A percentile compares a stretch with the other conserved stretches of the same genome.
phyloP scores from a whole-genome alignment of 64 coral and sea anemone genomes.

The Pocillopora damicornis region DNA sequence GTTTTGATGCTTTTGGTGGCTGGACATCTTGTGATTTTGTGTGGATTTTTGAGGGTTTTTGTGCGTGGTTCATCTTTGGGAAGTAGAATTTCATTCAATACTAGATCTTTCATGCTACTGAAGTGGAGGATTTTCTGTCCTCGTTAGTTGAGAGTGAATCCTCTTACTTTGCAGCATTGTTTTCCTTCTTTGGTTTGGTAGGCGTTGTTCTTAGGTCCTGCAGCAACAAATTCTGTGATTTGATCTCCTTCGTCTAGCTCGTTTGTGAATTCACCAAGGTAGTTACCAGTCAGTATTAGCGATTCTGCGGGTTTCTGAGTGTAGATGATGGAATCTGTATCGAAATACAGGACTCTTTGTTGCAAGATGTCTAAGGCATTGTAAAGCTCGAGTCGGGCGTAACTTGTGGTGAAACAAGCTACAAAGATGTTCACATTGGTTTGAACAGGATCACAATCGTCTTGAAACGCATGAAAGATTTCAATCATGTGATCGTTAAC shows the following conservation, averaged over 20 bases:
- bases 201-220: conserved; percentile 31
- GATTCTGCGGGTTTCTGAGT: not conserved
- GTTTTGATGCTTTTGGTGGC: no score
- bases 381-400: conserved; percentile 47
- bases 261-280: conserved; percentile 2
- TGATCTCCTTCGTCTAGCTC: conserved; percentile 5
- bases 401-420: conserved; percentile 40
- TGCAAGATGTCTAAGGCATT: not conserved
- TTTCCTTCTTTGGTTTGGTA: conserved; percentile 8
- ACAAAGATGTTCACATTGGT: conserved; percentile 24
- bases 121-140: not conserved
- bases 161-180: not conserved
- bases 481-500: not conserved
- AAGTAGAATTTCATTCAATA: no score
- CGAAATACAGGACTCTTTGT: conserved; percentile 7
- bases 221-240: conserved; percentile 21
- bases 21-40: no score
- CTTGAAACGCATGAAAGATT: not conserved
- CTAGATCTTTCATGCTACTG: not conserved
- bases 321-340: not conserved
- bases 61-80: no score
- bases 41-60: no score
- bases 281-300: not conserved
- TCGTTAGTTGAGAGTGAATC: not conserved
- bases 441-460: not conserved